A percentile compares a stretch with the other conserved stretches of the same genome.
phyloP scores from a whole-genome alignment of 2,888 invertebrate genomes.

The Caenorhabditis plicata region DNA sequence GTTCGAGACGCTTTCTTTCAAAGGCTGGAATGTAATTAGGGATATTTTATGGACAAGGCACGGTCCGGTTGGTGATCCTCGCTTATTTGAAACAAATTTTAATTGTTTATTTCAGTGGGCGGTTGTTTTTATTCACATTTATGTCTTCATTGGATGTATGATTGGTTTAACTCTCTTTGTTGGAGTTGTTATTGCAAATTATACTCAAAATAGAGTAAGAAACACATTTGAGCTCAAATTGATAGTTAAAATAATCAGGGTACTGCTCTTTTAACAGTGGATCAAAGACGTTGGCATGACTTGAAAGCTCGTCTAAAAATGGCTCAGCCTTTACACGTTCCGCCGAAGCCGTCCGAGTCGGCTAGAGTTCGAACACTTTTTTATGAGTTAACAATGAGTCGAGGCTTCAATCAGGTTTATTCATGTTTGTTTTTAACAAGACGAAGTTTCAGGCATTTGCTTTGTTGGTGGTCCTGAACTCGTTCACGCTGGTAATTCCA shows the following conservation, averaged over 20 bases:
- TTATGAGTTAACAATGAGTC: conserved; percentile 95
- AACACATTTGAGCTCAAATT: neutral
- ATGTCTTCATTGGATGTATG: conserved; percentile 99
- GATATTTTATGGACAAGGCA: conserved; percentile 94
- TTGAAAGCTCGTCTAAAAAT: conserved; percentile 96
- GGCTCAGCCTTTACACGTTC: conserved; percentile 95
- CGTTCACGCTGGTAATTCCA: conserved; percentile 75
- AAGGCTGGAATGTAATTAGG: conserved; percentile 99
- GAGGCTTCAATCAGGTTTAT: conserved; percentile 78
- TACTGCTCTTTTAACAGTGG: conserved; percentile 94
- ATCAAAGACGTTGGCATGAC: conserved; percentile 98
- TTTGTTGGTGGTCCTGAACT: conserved; percentile 88
- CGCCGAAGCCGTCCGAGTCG: conserved; percentile 78
- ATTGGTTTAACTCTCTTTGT: conserved; percentile 98
- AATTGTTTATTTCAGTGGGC: conserved; percentile 57
- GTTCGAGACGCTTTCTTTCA: conserved; percentile 96
- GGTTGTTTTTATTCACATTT: conserved; percentile 97
- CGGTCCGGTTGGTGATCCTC: conserved; percentile 89
- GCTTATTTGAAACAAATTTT: neutral
- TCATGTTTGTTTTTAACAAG: neutral
- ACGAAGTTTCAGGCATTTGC: conserved; percentile 78
- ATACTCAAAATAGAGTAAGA: conserved; percentile 88
- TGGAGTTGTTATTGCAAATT: conserved; percentile 99
- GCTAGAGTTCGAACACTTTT: conserved; percentile 84
- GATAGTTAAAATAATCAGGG: conserved; percentile 71